Evolutionary conservation across 1,140 invertebrate genomes (phyloP), one percentile per base, ranked within the genome.

Genomic region (Ptiloglossa arizonensis): DNA sequence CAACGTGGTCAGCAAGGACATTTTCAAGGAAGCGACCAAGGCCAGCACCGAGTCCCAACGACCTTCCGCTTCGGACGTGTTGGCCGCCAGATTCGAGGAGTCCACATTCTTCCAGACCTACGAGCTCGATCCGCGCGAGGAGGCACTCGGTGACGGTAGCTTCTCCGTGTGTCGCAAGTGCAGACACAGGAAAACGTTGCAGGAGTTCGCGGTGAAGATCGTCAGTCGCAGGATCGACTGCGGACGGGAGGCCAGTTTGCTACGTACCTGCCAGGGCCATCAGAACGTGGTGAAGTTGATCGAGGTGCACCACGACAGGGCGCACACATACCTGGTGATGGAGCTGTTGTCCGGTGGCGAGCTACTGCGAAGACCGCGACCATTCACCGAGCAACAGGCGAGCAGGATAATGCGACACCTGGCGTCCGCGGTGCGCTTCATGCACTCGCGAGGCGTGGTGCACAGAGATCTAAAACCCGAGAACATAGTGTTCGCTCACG

Each of bases 391-490:
- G 89, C 87, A 94, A 72, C 94, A 96, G 91, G 95, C 96, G 46
- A 93, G 94, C 83, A 90, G 92, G 76, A 94, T 97, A 46, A 95
- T 98, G 94, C 90, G 93, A 35, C 96, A 97, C 88, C 92, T 98
- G 38, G 96, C 97, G 0, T 94, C 95, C 5, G 97, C 97, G 48
- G 95, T 98, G 6, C 92, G 94, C 57, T 97, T 96, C 89, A 97
- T 98, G 94, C 97, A 98, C 92, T 93, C 93, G 24, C 93, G 94
- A 70, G 95, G 95, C 13, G 95, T 98, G 48, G 97, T 97, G 38
- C 97, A 98, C 92, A 91, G 97, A 59, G 97, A 98, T 91, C 93
- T 98, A 4, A 98, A 98, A 91, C 97, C 97, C 5, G 97, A 98
- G 93, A 98, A 98, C 91, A 92, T 98, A 11, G 91, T 97, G 4